A percentile compares a stretch with the other conserved stretches of the same genome.
Conservation (phyloP, 2,113 vertebrate genomes). For the Lynx canadensis region DNA sequence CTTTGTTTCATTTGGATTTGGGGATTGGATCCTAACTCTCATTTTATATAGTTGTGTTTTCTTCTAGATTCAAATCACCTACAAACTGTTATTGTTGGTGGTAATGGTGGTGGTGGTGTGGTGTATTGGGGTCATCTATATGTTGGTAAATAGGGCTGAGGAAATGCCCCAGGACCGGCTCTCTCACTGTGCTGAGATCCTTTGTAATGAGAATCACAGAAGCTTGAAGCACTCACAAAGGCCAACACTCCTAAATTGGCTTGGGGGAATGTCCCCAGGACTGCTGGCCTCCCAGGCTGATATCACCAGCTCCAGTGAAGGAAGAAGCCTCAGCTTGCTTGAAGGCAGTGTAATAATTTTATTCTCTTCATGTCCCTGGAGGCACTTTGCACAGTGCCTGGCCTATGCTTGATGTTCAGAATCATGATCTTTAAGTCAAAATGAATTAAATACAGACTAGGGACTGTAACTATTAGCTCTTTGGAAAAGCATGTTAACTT, state of each 20-base stretch:
- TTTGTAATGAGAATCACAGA: not conserved
- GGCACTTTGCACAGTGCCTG: not conserved
- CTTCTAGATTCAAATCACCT: not conserved
- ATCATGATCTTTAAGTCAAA: slow-evolving; percentile 40
- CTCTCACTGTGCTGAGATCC: not conserved
- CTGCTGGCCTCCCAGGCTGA: not conserved
- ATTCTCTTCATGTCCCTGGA: not conserved
- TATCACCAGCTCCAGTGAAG: not conserved
- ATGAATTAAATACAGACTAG: not conserved
- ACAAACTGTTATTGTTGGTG: not conserved
- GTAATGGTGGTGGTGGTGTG: not conserved
- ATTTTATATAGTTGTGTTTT: slow-evolving; percentile 1
- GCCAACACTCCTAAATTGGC: not conserved
- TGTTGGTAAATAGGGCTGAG: not conserved
- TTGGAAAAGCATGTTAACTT: not conserved
- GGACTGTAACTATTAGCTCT: not conserved
- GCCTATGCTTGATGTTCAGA: not conserved
- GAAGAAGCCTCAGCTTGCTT: not conserved
- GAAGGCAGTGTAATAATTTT: not conserved
- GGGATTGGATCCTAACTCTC: not conserved
- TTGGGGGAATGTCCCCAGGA: not conserved
- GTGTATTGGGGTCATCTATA: not conserved
- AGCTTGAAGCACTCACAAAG: not conserved
- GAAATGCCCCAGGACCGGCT: not conserved
- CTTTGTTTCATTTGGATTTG: slow-evolving; percentile 30